Evolutionary conservation across 2,888 invertebrate species (phyloP), one percentile per base, ranked within the genome.

Genomic region (Eupithecia abbreviata): DNA sequence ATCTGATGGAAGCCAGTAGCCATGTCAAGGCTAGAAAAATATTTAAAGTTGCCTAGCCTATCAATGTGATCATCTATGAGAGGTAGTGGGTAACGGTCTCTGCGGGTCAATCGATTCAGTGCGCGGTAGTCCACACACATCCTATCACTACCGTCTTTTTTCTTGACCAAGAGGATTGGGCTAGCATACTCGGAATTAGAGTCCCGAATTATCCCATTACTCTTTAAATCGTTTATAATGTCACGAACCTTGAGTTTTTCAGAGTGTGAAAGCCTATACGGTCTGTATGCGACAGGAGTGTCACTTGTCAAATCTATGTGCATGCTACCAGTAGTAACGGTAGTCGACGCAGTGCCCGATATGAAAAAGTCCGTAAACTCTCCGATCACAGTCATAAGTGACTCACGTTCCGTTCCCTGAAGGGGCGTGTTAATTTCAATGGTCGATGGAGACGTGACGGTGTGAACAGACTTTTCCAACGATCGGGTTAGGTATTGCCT

Each of bases 1-100:
- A 69, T 69, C 13, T 69, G 69, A 30, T 69, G 69, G 9, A 69
- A 69, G 0, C 69, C 69, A 10, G 69, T 69, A 6, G 47, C 69
- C 49, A 70, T 51, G 30, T 70, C 69, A 10, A 70, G 6, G 6
- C 69, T 70, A 12, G 49, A 13, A 49, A 70, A 70, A 18, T 30
- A 70, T 18, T 18, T 18, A 9, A 7, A 18, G 3, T 30, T 10
- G 12, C 69, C 69, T 30, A 70, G 13, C n/a, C 69, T 7, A 70
- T 70, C 69, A 12, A 62, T 62, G 18, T 62, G 30, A 18, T 62
- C 62, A 6, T 62, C 62, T 18, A 62, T 62, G 2, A 62, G 18
- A 62, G 62, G 69, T n/a, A n/a, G n/a, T n/a, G n/a, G n/a, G n/a
- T n/a, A n/a, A n/a, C n/a, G n/a, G n/a, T n/a, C n/a, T n/a, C n/a